Base-by-base conservation (phyloP, 1,140 invertebrate genomes). In the Lasioglossum albipes region DNA sequence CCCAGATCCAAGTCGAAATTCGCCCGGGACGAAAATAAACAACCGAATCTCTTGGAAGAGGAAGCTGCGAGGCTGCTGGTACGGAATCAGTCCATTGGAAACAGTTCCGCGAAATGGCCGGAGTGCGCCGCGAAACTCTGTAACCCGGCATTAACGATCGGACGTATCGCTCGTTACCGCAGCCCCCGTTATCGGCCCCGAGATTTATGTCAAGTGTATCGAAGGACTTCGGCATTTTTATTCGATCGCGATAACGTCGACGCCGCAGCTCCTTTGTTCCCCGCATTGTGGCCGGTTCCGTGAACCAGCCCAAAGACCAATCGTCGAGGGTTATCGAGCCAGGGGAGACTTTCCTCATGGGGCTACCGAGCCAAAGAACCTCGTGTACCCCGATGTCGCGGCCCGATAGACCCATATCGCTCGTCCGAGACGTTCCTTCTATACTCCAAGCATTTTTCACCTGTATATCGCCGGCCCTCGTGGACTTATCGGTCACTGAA, bases 121-220 rank as follows among this genome's bases (percentile, higher is more conserved):
- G 52, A 52, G 65, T 54, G 16, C 52, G n/a, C 13, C 20, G 31
- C 6, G 49, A 9, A 45, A 65, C 54, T 79, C 69, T 45, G 65
- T 57, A 36, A 36, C 45, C 49, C 18, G 62, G 70, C 61, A 85
- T 85, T 85, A 85, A 85, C 79, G 83, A 85, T 85, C 75, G 71
- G 22, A 59, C 61, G 41, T 75, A 84, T 82, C 66, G 80, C 64
- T 85, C 62, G 83, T 86, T 86, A 73, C 80, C 64, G 76, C 77
- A 41, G 49, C 27, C 54, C n/a, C 66, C 31, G 62, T 85, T 87
- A 84, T 84, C 80, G 66, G 41, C 62, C 42, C 36, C 65, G 67
- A 86, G 86, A 88, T 88, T 88, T 86, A 86, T 88, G 86, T 88
- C 87, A 88, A 88, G 87, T 84, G 78, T 82, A 86, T 84, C 80